A percentile compares a stretch with the other conserved stretches of the same genome.
phyloP scores from a whole-genome alignment of 2,888 invertebrate genomes.

The Eilema caniola region DNA sequence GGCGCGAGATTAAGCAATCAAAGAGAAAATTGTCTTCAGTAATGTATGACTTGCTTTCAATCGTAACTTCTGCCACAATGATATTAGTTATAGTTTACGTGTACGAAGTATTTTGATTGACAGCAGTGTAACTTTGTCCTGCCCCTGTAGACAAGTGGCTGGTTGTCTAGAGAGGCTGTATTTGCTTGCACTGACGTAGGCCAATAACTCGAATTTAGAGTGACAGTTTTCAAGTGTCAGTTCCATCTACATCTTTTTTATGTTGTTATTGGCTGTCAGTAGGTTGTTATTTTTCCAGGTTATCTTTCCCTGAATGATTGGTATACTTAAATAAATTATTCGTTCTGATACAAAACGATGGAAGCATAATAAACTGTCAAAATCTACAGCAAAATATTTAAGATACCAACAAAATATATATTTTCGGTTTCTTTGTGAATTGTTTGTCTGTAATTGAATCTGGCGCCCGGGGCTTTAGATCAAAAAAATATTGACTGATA shows the following conservation, averaged over 20 bases:
- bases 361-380: neutral
- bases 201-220: too few species aligned
- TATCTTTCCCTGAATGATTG: neutral
- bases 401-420: slow-evolving; percentile 16
- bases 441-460: neutral
- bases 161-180: too few species aligned
- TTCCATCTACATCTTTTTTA: too few species aligned
- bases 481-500: neutral
- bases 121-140: too few species aligned
- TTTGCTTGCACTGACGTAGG: too few species aligned
- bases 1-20: slow-evolving; percentile 56
- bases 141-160: too few species aligned
- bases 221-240: too few species aligned
- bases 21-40: slow-evolving; percentile 42
- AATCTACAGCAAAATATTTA: too few species aligned
- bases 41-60: slow-evolving; percentile 40
- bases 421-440: neutral
- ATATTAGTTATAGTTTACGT: neutral
- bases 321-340: neutral
- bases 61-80: neutral
- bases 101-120: too few species aligned
- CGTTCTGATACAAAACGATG: neutral
- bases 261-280: too few species aligned
- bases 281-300: too few species aligned
- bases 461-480: slow-evolving; percentile 3